Percentiles rank a stretch among this genome's conserved stretches.
Evolutionary conservation across 2,888 invertebrate genomes (phyloP).

Genomic region (Pyrrhosoma nymphula): DNA sequence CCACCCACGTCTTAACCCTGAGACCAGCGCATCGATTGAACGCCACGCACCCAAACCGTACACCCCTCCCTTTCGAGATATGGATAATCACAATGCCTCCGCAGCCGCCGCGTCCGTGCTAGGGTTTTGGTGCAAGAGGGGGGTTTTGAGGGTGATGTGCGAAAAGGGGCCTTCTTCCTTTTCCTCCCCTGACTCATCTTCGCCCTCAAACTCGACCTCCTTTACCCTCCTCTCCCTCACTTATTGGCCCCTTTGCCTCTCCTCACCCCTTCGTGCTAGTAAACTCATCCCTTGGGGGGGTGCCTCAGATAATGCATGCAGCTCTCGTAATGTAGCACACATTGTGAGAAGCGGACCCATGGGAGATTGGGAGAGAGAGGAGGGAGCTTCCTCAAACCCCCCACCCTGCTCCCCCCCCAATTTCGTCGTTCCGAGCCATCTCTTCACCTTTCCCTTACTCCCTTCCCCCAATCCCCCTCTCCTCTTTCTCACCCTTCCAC

Average conservation of each 20-base stretch:
- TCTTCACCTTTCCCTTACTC: background rate
- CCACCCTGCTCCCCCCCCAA: background rate
- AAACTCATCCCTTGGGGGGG: conserved; percentile 16
- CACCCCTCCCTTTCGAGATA: background rate
- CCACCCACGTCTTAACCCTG: background rate
- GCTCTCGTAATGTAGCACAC: conserved; percentile 39
- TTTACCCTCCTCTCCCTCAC: background rate
- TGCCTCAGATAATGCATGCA: conserved; percentile 36
- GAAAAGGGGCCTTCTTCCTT: background rate
- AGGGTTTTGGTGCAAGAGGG: background rate
- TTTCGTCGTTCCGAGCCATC: background rate
- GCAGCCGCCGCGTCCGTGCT: background rate
- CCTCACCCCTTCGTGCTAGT: background rate
- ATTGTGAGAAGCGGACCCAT: conserved; percentile 6
- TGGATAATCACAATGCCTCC: conserved; percentile 16
- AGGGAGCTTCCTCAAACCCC: too few species aligned
- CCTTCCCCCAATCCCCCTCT: background rate
- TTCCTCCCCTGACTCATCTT: background rate
- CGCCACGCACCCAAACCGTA: background rate
- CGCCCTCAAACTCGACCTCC: background rate
- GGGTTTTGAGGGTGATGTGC: background rate
- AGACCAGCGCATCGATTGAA: background rate
- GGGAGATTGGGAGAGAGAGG: background rate
- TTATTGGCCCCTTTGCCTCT: background rate
- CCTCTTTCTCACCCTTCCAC: background rate